Evolutionary conservation across 1,140 invertebrate species (phyloP).

Genomic region (Dysdera silvatica): DNA sequence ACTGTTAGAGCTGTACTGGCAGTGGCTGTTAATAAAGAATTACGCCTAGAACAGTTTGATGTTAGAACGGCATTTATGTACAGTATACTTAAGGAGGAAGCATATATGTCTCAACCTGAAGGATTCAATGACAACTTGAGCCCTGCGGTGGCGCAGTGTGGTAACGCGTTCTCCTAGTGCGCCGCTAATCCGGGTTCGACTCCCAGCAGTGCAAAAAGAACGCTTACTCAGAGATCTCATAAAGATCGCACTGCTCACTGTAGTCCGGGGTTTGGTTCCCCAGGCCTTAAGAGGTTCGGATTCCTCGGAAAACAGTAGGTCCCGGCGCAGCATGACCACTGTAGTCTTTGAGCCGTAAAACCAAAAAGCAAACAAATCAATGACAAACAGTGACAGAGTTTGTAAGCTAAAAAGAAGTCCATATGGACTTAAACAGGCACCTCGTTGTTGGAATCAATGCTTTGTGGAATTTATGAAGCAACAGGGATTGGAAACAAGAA

Average conservation of each 20-base stretch:
- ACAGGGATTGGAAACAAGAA: not conserved
- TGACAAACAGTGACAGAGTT: constrained; percentile 32
- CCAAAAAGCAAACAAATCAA: no score
- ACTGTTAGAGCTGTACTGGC: constrained; percentile 22
- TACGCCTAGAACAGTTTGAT: constrained; percentile 32
- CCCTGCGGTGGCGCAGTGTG: no score
- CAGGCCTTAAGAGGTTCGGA: no score
- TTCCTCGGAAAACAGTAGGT: no score
- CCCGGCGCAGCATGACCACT: constrained; percentile 22
- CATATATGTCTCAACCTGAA: constrained; percentile 35
- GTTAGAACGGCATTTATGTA: constrained; percentile 35
- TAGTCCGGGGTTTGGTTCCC: no score
- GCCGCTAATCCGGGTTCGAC: no score
- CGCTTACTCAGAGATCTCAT: no score
- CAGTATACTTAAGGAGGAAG: constrained; percentile 29
- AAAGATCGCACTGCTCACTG: no score
- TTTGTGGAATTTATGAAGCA: constrained; percentile 2
- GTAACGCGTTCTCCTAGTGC: no score
- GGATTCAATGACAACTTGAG: constrained; percentile 37
- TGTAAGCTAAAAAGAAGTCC: constrained; percentile 39
- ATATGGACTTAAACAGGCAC: constrained; percentile 46
- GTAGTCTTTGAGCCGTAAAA: no score
- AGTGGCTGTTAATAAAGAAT: not conserved
- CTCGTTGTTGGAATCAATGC: constrained; percentile 41
- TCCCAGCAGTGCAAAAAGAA: no score